phyloP scores from a whole-genome alignment of 2,113 vertebrate genomes.

The Anoura caudifer region DNA sequence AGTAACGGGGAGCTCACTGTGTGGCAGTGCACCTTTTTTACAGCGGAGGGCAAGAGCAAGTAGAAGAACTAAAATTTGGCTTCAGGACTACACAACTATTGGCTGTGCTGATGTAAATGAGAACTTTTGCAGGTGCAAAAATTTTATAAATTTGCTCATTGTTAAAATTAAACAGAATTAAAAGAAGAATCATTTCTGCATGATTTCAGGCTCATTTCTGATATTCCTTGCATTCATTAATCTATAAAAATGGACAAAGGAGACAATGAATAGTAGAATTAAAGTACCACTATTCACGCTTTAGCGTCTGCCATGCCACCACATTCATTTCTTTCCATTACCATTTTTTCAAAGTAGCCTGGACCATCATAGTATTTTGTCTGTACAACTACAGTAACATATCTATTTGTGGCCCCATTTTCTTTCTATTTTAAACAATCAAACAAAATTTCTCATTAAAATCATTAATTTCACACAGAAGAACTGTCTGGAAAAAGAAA shows the following conservation, averaged over 20 bases:
- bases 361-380: neutral
- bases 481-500: neutral
- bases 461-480: neutral
- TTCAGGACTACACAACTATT: neutral
- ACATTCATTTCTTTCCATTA: neutral
- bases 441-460: neutral
- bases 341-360: neutral
- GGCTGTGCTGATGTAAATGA: neutral
- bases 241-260: neutral
- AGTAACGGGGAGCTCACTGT: neutral
- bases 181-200: neutral
- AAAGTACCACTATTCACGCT: fast-evolving
- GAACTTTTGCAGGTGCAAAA: neutral
- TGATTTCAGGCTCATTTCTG: neutral
- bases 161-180: neutral
- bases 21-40: neutral
- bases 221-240: neutral
- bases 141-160: neutral
- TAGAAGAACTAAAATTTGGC: neutral
- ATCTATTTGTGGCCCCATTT: neutral
- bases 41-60: neutral
- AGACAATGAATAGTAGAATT: neutral
- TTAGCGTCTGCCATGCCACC: neutral
- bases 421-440: neutral
- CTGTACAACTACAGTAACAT: neutral